Percentiles rank a stretch among this genome's conserved stretches.
Conservation (phyloP, 2,888 invertebrate species). For the Hirtodrosophila trivittata region DNA sequence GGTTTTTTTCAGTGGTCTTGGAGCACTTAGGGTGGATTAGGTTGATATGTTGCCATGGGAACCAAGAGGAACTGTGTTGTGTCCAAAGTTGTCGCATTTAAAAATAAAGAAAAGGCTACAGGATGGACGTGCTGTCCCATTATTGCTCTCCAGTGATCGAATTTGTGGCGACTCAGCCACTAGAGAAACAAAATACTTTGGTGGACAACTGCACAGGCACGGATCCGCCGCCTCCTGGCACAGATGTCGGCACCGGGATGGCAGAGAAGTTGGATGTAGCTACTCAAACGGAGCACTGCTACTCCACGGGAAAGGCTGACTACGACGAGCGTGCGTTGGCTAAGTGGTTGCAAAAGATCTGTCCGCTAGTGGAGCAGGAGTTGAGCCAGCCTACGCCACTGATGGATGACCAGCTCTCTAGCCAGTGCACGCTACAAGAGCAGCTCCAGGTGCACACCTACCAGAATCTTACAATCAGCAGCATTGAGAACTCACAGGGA, state of each 20-base stretch:
- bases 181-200: constrained; percentile 80
- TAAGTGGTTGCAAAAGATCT: constrained; percentile 84
- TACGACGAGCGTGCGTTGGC: constrained; percentile 84
- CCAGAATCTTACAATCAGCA: constrained; percentile 72
- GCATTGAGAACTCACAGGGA: constrained; percentile 69
- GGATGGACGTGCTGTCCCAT: constrained; percentile 84
- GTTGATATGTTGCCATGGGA: constrained; percentile 36
- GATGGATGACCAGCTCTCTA: constrained; percentile 38
- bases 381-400: constrained; percentile 83
- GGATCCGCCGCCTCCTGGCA: constrained; percentile 64
- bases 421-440: constrained; percentile 36
- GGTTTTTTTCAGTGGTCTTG: too few species aligned
- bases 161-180: constrained; percentile 84
- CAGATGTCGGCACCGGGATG: constrained; percentile 68
- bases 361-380: constrained; percentile 84
- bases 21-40: too few species aligned
- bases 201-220: constrained; percentile 79
- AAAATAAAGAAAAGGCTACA: background rate
- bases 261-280: constrained; percentile 53
- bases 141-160: constrained; percentile 84
- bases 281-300: constrained; percentile 83
- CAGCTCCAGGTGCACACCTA: constrained; percentile 76
- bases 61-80: constrained; percentile 13
- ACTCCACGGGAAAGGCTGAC: constrained; percentile 16
- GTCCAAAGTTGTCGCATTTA: background rate